Evolutionary conservation across 2,888 invertebrate genomes (phyloP), one percentile per base, ranked within the genome.

Genomic region (Deroplatys truncata): DNA sequence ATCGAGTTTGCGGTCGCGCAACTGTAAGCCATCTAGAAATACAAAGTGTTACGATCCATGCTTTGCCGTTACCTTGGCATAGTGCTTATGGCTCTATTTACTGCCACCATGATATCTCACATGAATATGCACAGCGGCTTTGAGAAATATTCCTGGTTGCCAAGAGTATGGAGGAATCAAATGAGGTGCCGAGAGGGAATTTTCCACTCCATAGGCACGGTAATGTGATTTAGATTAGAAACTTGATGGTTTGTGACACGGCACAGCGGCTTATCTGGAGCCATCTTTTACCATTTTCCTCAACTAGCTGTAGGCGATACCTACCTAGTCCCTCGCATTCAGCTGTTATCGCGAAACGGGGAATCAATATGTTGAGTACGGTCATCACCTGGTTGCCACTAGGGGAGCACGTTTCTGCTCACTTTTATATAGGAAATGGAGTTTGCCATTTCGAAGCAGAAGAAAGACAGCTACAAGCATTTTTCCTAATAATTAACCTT

Each of bases 151-250:
- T 56, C 20, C 56, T 72, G 20, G 20, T 25, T 25, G 20, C 5
- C 56, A 20, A 72, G 7, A 72, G 56, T 20, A 20, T 25, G 56
- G 56, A 72, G 25, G 20, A 25, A 20, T 25, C 20, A 72, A 72
- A 72, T 72, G 16, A 72, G 56, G 56, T 72, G 56, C 56, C 9
- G 20, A 72, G 56, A 72, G 56, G 56, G 56, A 72, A 72, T 72
- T 72, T 72, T 72, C 56, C 7, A 72, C 56, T 72, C 84, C 84
- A 85, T 35, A 85, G 84, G 43, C 84, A 35, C 20, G 84, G 84
- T 85, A 85, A 85, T 85, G 84, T 43, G 84, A 85, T 85, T 85
- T 85, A 85, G 84, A 85, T 85, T 35, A 85, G 84, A 85, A 31
- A 85, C 84, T 85, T 85, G 84, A 85, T 85, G 84, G 31, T 35